phyloP scores from a whole-genome alignment of 2,888 invertebrate species.

The Philaethria dido region DNA sequence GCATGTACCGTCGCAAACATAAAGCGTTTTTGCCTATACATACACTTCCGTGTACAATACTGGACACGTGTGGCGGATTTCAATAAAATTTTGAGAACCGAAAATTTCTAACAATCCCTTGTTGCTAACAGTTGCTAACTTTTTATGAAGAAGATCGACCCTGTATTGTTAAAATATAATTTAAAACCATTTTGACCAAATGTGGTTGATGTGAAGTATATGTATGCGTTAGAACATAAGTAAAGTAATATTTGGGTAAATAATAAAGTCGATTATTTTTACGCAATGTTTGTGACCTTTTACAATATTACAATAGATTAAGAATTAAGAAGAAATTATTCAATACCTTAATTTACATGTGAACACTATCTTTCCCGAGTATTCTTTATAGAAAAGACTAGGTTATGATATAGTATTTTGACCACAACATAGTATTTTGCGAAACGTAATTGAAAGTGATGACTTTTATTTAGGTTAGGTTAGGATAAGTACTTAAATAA shows the following conservation, averaged over 20 bases:
- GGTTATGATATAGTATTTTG: background rate
- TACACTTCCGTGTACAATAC: constrained; percentile 23
- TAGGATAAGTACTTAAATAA: constrained; percentile 21
- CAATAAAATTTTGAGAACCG: constrained; percentile 15
- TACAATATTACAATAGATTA: too few species aligned
- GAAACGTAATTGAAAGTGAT: background rate
- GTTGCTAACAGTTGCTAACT: too few species aligned
- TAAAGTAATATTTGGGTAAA: too few species aligned
- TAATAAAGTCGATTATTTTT: too few species aligned
- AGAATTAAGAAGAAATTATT: too few species aligned
- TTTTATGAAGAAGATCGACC: too few species aligned
- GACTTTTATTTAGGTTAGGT: background rate
- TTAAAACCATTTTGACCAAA: background rate
- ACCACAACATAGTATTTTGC: background rate
- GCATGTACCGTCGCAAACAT: constrained; percentile 52
- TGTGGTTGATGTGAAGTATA: too few species aligned
- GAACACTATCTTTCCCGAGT: background rate
- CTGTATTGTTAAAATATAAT: too few species aligned
- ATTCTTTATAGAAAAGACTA: background rate
- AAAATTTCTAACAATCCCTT: background rate
- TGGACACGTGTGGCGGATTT: constrained; percentile 35
- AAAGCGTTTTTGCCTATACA: constrained; percentile 42
- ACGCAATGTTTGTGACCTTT: too few species aligned
- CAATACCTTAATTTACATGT: too few species aligned
- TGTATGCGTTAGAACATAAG: too few species aligned